These are phyloP conservation scores for Poeciliopsis gracilis DNA, from an alignment of 2,797 vertebrate species.

Conservation along the genomic window DNA sequence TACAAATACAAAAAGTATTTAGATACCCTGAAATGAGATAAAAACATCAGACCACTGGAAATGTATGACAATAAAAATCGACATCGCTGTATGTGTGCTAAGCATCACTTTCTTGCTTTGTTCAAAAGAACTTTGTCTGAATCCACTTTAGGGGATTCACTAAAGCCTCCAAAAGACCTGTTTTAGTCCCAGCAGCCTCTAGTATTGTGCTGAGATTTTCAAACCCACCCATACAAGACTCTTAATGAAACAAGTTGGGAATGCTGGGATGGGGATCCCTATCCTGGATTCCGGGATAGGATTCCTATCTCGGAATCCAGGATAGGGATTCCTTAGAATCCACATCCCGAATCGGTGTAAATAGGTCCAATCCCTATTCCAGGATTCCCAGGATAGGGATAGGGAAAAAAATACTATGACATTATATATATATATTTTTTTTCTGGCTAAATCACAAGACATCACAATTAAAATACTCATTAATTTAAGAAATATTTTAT, in stretches of 20 bases:
- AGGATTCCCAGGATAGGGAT: no score
- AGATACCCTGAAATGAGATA: neutral
- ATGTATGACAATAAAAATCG: neutral
- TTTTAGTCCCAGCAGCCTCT: neutral
- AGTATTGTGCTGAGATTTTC: neutral
- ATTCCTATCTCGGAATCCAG: no score
- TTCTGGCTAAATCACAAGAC: neutral
- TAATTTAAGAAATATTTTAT: neutral
- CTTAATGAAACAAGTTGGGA: neutral
- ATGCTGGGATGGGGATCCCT: neutral
- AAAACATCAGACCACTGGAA: neutral
- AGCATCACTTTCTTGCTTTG: neutral
- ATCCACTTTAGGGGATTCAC: neutral
- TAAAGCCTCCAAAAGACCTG: neutral
- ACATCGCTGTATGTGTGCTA: neutral
- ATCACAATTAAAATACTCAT: neutral
- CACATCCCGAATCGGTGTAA: no score
- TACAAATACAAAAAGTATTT: neutral
- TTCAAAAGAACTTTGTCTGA: neutral
- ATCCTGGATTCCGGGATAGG: no score
- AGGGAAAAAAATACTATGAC: neutral
- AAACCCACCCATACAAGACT: neutral
- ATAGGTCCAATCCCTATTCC: no score
- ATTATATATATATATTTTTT: neutral
- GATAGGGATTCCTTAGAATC: no score